Base-by-base conservation (phyloP, 2,888 invertebrate species). In the Monopis laevigella region DNA sequence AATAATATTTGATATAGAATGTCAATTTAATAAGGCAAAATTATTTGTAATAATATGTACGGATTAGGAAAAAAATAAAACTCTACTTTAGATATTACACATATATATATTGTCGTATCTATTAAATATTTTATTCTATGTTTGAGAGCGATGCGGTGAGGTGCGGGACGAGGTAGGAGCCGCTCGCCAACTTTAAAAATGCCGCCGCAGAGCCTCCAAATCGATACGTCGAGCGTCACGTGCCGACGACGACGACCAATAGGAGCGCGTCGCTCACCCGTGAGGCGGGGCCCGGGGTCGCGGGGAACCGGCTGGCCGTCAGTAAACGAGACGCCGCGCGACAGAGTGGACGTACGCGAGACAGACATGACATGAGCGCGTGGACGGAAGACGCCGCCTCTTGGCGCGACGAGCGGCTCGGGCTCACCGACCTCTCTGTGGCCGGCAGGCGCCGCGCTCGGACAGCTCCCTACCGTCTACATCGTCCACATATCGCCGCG, bases 151-250 rank as follows among this genome's bases (percentile, higher is more conserved):
- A n/a, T 56, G 21, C 52, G 64, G 59, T n/a, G 60, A 58, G 54
- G 68, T 58, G 73, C 69, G 77, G 74, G 74, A 55, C 11, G 39
- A n/a, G 39, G 41, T 12, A 39, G 17, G 16, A 56, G 65, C 72
- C 58, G 68, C 57, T 67, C 70, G 73, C 69, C 74, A 87, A 88
- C 84, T 88, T 88, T n/a, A 88, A 88, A 88, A 88, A 88, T 88
- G 87, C 88, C 88, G 88, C 88, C 88, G 87, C 86, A 82, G 83
- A 83, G 84, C 84, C 83, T 85, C 85, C 86, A 87, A 88, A 88
- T 88, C 88, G 86, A 88, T 88, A 88, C 84, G 84, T 55, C 84
- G 82, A 72, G 75, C 75, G 81, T 86, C 88, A 88, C 87, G 87
- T 86, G 86, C 74, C 65, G 75, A 56, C 73, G 65, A 65, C 67